A percentile compares a stretch with the other conserved stretches of the same genome.
Conservation (phyloP, 2,113 vertebrate species). For the Poeciliopsis prolifica region DNA sequence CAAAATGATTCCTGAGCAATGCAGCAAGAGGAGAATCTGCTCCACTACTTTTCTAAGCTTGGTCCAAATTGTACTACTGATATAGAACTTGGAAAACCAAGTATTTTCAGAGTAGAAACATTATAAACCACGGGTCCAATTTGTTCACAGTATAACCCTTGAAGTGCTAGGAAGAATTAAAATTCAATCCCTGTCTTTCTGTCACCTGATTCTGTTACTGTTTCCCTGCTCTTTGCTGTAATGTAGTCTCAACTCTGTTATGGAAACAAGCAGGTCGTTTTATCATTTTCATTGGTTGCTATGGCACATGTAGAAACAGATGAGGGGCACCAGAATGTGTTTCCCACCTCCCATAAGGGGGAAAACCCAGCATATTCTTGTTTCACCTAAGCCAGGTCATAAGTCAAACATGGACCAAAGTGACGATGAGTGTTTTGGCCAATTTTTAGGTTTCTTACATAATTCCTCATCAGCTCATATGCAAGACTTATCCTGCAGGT, state of each 20-base stretch:
- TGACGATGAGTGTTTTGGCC: slow-evolving; percentile 6
- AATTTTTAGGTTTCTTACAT: not conserved
- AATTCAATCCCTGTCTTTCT: slow-evolving; percentile 50
- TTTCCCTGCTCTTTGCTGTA: slow-evolving; percentile 33
- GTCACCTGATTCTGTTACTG: slow-evolving; percentile 41
- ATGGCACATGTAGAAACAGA: slow-evolving; percentile 63
- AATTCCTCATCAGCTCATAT: no score
- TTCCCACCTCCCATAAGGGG: slow-evolving; percentile 28
- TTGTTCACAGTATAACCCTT: slow-evolving; percentile 56
- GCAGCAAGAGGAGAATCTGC: no score
- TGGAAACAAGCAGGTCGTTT: slow-evolving; percentile 58
- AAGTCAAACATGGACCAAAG: slow-evolving; percentile 36
- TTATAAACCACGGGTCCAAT: not conserved
- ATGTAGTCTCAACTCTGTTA: slow-evolving; percentile 40
- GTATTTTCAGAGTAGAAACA: not conserved
- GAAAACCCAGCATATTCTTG: slow-evolving; percentile 8
- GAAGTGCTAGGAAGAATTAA: slow-evolving; percentile 9
- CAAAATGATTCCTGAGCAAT: no score
- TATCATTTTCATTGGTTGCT: slow-evolving; percentile 55
- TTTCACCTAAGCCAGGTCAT: slow-evolving; percentile 54
- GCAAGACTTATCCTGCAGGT: no score
- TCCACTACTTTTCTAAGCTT: no score
- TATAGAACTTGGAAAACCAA: no score
- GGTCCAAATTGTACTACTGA: no score
- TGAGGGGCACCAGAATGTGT: slow-evolving; percentile 44